phyloP scores from a whole-genome alignment of 2,797 vertebrate genomes.

The Staurois parvus region DNA sequence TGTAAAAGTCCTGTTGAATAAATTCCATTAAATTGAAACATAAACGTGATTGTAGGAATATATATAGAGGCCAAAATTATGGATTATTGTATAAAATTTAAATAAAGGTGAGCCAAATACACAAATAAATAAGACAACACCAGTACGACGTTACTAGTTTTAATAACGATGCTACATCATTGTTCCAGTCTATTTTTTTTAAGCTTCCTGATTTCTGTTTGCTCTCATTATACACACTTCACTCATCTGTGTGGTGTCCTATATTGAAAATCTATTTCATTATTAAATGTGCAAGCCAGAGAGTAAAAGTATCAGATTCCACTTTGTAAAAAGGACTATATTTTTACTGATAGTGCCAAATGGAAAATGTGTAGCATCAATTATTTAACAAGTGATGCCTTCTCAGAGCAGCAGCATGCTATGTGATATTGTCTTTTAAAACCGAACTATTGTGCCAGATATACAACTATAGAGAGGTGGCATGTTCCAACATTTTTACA shows the following conservation, averaged over 20 bases:
- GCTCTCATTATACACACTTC: background rate
- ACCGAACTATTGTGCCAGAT: conserved; percentile 5
- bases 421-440: background rate
- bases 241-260: background rate
- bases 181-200: background rate
- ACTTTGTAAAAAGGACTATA: background rate
- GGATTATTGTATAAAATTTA: too few relatives aligned
- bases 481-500: too few relatives aligned
- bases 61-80: too few relatives aligned
- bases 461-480: background rate
- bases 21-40: too few relatives aligned
- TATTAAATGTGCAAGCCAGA: background rate
- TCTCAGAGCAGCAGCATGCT: background rate
- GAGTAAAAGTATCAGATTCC: background rate
- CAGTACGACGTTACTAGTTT: too few relatives aligned
- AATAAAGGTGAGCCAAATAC: too few relatives aligned
- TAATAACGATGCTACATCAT: background rate
- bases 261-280: background rate
- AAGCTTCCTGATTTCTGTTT: background rate
- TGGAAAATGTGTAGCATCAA: background rate
- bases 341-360: background rate
- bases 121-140: too few relatives aligned
- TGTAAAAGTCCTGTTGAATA: too few relatives aligned
- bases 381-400: background rate
- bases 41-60: too few relatives aligned